phyloP scores from a whole-genome alignment of 2,888 invertebrate species.

The Sympetrum striolatum region DNA sequence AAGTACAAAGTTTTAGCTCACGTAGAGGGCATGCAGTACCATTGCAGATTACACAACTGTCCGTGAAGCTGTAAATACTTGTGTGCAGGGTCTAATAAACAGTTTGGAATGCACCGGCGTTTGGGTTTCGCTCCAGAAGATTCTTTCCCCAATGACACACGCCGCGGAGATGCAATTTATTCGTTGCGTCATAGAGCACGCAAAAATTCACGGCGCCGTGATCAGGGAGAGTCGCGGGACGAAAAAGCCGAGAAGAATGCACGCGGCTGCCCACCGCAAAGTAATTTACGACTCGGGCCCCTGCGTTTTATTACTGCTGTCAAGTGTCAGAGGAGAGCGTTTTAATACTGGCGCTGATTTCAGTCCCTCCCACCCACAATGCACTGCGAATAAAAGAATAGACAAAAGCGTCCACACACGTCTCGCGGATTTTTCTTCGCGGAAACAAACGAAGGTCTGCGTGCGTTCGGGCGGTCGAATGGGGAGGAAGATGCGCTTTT shows the following conservation, averaged over 20 bases:
- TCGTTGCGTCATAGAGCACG: background rate
- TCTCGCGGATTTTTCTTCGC: background rate
- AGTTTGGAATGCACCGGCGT: too few relatives aligned
- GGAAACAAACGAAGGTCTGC: background rate
- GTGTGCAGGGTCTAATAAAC: too few relatives aligned
- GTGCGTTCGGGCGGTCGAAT: background rate
- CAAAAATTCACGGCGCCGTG: background rate
- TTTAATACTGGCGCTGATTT: constrained; percentile 40
- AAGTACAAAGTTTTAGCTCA: too few relatives aligned
- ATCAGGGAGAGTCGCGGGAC: background rate
- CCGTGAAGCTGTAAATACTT: too few relatives aligned
- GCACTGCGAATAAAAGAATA: background rate
- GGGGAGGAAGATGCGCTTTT: too few relatives aligned
- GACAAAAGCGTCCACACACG: background rate
- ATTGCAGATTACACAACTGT: too few relatives aligned
- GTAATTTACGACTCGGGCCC: constrained; percentile 20
- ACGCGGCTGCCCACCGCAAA: constrained; percentile 6
- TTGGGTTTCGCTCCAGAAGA: too few relatives aligned
- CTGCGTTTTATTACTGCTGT: constrained; percentile 42
- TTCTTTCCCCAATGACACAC: too few relatives aligned
- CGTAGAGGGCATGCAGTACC: too few relatives aligned
- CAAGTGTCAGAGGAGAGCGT: constrained; percentile 40
- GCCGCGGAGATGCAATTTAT: background rate
- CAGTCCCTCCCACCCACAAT: background rate
- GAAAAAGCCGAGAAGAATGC: background rate